Evolutionary conservation across 2,113 vertebrate species (phyloP).

Genomic region (Carettochelys insculpta): DNA sequence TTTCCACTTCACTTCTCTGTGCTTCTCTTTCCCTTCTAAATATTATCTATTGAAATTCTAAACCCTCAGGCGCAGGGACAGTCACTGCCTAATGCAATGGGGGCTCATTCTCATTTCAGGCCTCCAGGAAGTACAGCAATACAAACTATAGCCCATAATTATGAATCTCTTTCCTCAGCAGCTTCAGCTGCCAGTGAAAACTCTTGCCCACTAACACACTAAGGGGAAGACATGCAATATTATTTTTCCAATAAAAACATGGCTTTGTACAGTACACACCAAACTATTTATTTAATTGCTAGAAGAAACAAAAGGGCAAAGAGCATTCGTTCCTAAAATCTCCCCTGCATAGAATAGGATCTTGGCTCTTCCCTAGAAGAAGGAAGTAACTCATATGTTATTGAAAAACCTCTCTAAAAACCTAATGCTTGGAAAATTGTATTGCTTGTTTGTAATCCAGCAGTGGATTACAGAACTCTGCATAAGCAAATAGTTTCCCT

Average conservation of each 20-base stretch:
- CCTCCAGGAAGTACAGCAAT: neutral
- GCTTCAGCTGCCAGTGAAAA: neutral
- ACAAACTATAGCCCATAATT: neutral
- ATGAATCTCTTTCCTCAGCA: neutral
- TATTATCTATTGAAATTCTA: neutral
- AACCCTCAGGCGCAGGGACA: neutral
- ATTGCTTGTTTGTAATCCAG: neutral
- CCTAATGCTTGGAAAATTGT: neutral
- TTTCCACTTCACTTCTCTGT: neutral
- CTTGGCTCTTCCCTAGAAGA: neutral
- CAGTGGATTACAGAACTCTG: neutral
- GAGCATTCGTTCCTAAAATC: neutral
- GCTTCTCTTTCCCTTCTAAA: neutral
- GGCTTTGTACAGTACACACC: neutral
- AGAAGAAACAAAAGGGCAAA: neutral
- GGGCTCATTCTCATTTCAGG: neutral
- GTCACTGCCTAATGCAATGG: neutral
- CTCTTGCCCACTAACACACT: neutral
- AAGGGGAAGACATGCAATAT: neutral
- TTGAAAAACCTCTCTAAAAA: neutral
- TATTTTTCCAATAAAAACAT: neutral
- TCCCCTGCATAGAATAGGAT: neutral
- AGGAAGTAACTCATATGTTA: neutral
- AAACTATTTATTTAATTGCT: neutral
- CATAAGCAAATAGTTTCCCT: neutral